phyloP scores from a whole-genome alignment of 2,113 vertebrate genomes.

The Peromyscus leucopus region DNA sequence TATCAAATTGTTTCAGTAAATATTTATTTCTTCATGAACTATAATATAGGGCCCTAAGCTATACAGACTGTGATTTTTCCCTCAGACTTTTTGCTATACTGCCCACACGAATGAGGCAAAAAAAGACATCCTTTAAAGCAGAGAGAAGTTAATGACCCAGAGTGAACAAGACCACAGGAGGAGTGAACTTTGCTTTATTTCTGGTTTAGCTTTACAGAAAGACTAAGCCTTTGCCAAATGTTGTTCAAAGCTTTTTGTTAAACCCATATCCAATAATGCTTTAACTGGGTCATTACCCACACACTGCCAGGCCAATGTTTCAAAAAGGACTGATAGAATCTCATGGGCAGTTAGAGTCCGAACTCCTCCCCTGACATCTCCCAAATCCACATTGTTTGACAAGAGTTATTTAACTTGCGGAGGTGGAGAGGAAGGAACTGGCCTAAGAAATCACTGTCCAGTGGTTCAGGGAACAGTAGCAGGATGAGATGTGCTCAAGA shows the following conservation, averaged over 20 bases:
- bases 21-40: conserved; percentile 51
- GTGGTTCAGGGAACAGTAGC: conserved; percentile 48
- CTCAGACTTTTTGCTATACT: neutral
- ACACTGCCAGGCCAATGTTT: conserved; percentile 64
- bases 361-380: conserved; percentile 75
- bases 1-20: conserved; percentile 51
- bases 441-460: conserved; percentile 60
- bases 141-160: conserved; percentile 61
- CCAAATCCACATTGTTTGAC: conserved; percentile 70
- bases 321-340: conserved; percentile 70
- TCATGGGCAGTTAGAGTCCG: conserved; percentile 67
- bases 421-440: neutral
- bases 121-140: conserved; percentile 60
- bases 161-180: conserved; percentile 45
- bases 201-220: conserved; percentile 66
- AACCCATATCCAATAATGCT: conserved; percentile 68
- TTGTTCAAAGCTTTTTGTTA: conserved; percentile 69
- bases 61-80: neutral
- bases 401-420: conserved; percentile 75
- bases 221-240: conserved; percentile 67
- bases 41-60: conserved; percentile 21
- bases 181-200: conserved; percentile 66
- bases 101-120: conserved; percentile 3
- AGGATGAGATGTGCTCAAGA: conserved; percentile 50
- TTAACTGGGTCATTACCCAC: conserved; percentile 76